These are phyloP conservation scores for Grammomys dolichurus DNA, from an alignment of 2,113 vertebrate species.

Conservation along the genomic window DNA sequence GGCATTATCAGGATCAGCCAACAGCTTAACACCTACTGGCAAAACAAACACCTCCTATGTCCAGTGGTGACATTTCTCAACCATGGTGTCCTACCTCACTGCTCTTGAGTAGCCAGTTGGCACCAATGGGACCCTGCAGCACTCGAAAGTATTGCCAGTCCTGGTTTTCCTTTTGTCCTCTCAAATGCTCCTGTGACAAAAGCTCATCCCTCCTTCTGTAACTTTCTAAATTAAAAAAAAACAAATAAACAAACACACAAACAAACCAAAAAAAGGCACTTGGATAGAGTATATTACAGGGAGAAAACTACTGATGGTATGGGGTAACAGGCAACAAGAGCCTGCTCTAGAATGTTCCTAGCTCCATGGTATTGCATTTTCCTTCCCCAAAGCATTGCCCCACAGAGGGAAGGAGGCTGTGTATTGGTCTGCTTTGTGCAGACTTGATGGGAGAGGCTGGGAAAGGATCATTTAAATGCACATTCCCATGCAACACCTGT, in stretches of 20 bases:
- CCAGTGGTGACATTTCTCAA: neutral
- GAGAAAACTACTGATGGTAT: no score
- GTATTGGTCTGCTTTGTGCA: neutral
- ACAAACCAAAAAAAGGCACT: neutral
- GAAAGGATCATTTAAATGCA: neutral
- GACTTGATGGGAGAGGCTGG: neutral
- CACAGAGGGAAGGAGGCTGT: neutral
- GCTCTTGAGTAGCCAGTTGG: neutral
- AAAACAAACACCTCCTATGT: neutral
- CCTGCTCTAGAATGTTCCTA: neutral
- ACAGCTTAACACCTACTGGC: neutral
- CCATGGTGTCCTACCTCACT: neutral
- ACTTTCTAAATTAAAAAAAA: neutral
- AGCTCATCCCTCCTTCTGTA: neutral
- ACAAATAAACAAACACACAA: neutral
- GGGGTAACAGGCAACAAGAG: neutral
- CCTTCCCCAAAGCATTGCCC: neutral
- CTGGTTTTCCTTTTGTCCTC: no score
- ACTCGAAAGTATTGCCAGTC: accelerated
- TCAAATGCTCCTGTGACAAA: neutral
- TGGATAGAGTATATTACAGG: neutral
- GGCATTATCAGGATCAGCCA: neutral
- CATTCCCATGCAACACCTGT: neutral
- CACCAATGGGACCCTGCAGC: neutral
- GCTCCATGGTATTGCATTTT: neutral